Conservation (phyloP, 2,888 invertebrate genomes). For the Thumatha senex region DNA sequence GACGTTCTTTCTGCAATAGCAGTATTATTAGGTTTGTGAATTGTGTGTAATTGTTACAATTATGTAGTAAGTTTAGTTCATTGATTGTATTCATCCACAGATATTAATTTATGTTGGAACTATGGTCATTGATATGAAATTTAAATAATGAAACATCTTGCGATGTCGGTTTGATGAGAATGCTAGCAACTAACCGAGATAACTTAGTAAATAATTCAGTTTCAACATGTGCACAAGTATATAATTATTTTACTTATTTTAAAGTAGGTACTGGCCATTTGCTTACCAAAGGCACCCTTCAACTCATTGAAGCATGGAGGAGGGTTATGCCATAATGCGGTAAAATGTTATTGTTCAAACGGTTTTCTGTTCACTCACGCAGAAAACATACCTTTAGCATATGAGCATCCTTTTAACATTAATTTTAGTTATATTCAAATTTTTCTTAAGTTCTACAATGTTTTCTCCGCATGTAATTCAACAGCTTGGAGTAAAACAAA, state of each 20-base stretch:
- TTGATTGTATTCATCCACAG: not conserved
- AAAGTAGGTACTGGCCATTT: conserved; percentile 36
- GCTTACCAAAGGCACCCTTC: conserved; percentile 52
- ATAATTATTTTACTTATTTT: too few relatives aligned
- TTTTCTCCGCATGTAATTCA: conserved; percentile 3
- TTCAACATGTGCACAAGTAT: too few relatives aligned
- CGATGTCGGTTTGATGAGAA: too few relatives aligned
- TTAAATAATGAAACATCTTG: too few relatives aligned
- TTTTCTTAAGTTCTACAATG: not conserved
- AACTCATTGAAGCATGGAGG: conserved; percentile 52
- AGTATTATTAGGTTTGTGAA: conserved; percentile 14
- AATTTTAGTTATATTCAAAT: conserved; percentile 29
- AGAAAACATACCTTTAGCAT: conserved; percentile 65
- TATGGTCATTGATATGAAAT: too few relatives aligned
- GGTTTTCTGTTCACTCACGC: conserved; percentile 55
- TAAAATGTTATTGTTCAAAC: conserved; percentile 70
- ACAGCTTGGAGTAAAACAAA: conserved; percentile 2
- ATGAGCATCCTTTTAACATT: conserved; percentile 34
- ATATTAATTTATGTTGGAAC: not conserved
- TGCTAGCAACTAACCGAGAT: too few relatives aligned
- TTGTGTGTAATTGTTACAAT: conserved; percentile 13
- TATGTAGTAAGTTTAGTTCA: conserved; percentile 3
- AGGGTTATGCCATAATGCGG: conserved; percentile 68
- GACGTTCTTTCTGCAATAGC: conserved; percentile 27
- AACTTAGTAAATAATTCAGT: too few relatives aligned